Percentiles rank a stretch among this genome's conserved stretches.
Conservation (phyloP, 2,888 invertebrate species). For the Saturnia pavonia region DNA sequence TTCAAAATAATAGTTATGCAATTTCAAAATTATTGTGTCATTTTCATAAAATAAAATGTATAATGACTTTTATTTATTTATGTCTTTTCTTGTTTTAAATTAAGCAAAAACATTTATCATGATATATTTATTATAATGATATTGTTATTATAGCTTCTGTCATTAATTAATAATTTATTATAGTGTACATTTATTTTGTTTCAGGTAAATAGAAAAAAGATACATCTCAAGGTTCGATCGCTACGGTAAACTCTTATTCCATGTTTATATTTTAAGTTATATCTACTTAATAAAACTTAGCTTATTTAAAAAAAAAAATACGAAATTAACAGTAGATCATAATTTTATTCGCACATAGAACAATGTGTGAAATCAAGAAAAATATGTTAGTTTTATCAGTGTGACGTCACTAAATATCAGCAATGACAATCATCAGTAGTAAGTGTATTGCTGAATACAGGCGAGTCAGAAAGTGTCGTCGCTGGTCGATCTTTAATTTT, state of each 20-base stretch:
- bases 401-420: neutral
- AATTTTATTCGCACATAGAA: no score
- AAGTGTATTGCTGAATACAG: neutral
- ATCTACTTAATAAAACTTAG: neutral
- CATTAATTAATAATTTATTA: no score
- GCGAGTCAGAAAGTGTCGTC: neutral
- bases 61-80: no score
- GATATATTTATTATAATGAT: no score
- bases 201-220: neutral
- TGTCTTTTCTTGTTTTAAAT: no score
- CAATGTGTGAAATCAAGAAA: no score
- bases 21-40: no score
- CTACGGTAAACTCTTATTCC: neutral
- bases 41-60: no score
- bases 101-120: no score
- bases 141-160: no score
- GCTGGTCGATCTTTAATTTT: neutral
- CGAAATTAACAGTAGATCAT: neutral
- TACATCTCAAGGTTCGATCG: neutral
- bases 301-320: neutral
- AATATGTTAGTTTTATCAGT: no score
- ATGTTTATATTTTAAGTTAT: neutral
- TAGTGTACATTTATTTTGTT: conserved; percentile 1
- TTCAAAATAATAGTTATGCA: no score
- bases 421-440: neutral